Conservation (phyloP, 2,113 vertebrate genomes). For the Pterocles gutturalis region DNA sequence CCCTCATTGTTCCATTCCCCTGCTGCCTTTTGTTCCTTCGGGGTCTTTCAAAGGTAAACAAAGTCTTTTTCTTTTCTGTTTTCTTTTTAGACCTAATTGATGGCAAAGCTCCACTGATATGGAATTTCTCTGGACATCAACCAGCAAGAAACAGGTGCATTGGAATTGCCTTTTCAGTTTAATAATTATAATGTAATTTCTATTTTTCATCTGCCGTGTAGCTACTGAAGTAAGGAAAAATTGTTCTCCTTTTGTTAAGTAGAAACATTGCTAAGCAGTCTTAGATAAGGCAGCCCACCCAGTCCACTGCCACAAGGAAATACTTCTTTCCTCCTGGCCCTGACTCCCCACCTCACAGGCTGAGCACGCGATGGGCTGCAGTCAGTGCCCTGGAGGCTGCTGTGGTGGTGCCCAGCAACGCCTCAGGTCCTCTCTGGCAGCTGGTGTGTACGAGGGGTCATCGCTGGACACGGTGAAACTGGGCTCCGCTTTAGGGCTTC, state of each 20-base stretch:
- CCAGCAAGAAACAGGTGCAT: not conserved
- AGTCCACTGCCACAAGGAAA: not conserved
- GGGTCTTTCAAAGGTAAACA: not conserved
- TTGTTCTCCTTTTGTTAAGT: not conserved
- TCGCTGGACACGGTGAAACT: not conserved
- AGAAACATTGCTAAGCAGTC: not conserved
- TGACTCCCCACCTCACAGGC: not conserved
- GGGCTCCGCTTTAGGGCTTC: not conserved
- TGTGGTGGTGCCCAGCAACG: not conserved
- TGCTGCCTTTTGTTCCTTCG: not conserved
- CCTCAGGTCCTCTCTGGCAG: not conserved
- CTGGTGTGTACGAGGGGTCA: not conserved
- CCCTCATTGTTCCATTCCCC: not conserved
- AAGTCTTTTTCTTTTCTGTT: not conserved
- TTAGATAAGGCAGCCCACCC: not conserved
- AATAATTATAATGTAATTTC: not conserved
- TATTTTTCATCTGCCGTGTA: not conserved
- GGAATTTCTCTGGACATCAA: not conserved
- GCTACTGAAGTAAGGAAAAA: not conserved
- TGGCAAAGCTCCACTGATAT: not conserved
- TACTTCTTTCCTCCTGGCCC: not conserved
- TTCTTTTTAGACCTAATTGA: not conserved
- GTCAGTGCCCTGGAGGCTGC: not conserved
- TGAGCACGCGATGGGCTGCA: rapidly evolving
- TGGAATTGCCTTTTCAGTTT: not conserved